Evolutionary conservation across 2,888 invertebrate genomes (phyloP).

Genomic region (Ochropacha duplaris): DNA sequence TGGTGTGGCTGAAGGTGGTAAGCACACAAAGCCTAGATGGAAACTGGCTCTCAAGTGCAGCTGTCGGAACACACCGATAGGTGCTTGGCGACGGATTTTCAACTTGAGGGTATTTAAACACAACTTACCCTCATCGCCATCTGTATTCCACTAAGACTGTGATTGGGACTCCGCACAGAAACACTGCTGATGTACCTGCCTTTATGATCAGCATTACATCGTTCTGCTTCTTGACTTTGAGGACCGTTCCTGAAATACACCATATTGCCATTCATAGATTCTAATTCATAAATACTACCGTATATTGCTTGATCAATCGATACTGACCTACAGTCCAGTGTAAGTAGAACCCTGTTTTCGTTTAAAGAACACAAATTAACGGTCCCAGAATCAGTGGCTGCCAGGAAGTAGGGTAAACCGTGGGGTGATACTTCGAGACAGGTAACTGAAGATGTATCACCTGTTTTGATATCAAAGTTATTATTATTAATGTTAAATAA

Average conservation of each 20-base stretch:
- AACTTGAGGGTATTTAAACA: too few relatives aligned
- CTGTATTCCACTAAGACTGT: neutral
- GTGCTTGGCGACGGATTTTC: too few relatives aligned
- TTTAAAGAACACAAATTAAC: constrained; percentile 59
- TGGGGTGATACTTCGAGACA: constrained; percentile 53
- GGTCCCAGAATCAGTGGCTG: constrained; percentile 65
- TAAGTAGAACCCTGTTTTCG: constrained; percentile 63
- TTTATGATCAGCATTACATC: constrained; percentile 51
- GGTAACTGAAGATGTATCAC: constrained; percentile 55
- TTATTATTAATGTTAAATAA: too few relatives aligned
- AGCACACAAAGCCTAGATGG: too few relatives aligned
- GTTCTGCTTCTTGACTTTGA: constrained; percentile 31
- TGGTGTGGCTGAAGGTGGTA: too few relatives aligned
- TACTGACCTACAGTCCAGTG: constrained; percentile 64
- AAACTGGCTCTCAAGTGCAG: too few relatives aligned
- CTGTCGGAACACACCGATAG: too few relatives aligned
- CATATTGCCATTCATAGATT: neutral
- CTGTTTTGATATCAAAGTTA: constrained; percentile 33
- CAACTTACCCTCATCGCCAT: neutral
- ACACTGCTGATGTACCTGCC: constrained; percentile 53
- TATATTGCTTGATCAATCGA: neutral
- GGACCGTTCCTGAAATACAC: constrained; percentile 50
- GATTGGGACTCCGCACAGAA: constrained; percentile 5
- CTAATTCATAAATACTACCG: neutral
- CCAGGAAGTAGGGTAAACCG: constrained; percentile 57